phyloP scores from a whole-genome alignment of 2,797 vertebrate species.

The Serranus cabrilla region DNA sequence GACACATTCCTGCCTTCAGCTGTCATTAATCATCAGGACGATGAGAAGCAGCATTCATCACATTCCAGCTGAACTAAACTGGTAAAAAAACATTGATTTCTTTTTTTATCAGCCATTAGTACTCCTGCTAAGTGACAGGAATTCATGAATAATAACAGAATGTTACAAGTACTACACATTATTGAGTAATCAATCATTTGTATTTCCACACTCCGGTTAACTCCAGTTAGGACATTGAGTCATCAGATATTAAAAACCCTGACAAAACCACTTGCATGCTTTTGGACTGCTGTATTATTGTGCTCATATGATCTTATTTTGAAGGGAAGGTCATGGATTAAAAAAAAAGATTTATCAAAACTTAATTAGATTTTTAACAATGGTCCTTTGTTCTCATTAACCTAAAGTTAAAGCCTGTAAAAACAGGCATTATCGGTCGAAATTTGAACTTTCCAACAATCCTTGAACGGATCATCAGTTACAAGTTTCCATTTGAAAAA shows the following conservation, averaged over 20 bases:
- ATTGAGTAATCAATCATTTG: background rate
- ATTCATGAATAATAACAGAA: slow-evolving; percentile 1
- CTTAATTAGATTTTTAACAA: background rate
- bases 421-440: too few species aligned
- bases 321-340: too few species aligned
- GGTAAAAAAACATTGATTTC: background rate
- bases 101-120: background rate
- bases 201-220: background rate
- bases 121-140: slow-evolving; percentile 14
- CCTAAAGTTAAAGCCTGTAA: too few species aligned
- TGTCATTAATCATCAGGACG: slow-evolving; percentile 19
- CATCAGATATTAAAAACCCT: background rate
- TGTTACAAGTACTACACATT: background rate
- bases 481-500: too few species aligned
- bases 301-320: background rate
- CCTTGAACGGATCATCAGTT: too few species aligned
- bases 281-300: background rate
- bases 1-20: slow-evolving; percentile 41
- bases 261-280: background rate
- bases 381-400: too few species aligned
- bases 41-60: background rate
- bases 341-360: too few species aligned
- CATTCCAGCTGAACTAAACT: background rate
- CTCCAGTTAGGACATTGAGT: background rate
- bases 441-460: too few species aligned